A percentile compares a stretch with the other conserved stretches of the same genome.
Evolutionary conservation across 2,113 vertebrate genomes (phyloP).

Genomic region (Heterochromis multidens): DNA sequence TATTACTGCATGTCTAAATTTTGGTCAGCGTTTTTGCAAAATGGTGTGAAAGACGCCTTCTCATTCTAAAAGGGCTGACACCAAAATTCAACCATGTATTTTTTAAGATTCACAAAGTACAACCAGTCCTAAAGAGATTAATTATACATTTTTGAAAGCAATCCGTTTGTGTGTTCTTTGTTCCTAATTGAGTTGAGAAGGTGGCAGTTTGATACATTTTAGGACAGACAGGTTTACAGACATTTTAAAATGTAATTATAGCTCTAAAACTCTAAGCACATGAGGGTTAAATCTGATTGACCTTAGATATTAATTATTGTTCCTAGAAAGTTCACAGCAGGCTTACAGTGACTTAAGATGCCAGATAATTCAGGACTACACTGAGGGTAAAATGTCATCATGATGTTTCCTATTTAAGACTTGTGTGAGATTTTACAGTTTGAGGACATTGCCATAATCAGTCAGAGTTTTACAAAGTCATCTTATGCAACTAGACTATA

Average conservation of each 20-base stretch:
- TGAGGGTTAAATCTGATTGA: slow-evolving; percentile 26
- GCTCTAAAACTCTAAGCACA: neutral
- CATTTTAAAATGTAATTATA: slow-evolving; percentile 12
- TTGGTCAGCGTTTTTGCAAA: neutral
- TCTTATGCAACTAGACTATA: neutral
- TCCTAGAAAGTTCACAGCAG: slow-evolving; percentile 14
- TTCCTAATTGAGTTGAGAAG: neutral
- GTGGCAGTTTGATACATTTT: neutral
- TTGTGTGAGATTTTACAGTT: neutral
- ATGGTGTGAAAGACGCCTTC: neutral
- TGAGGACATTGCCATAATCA: neutral
- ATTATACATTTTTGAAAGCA: neutral
- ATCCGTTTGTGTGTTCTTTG: neutral
- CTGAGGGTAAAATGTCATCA: slow-evolving; percentile 36
- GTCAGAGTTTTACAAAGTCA: slow-evolving; percentile 4
- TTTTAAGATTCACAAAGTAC: neutral
- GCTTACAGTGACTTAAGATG: slow-evolving; percentile 9
- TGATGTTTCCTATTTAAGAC: neutral
- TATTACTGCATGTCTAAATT: neutral
- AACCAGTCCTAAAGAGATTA: neutral
- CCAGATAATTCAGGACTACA: slow-evolving; percentile 1
- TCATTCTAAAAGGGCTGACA: neutral
- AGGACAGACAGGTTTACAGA: neutral
- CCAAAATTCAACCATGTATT: neutral
- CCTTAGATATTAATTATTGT: slow-evolving; percentile 31